phyloP scores from a whole-genome alignment of 2,113 vertebrate species.

The Pogonocichla stellata region DNA sequence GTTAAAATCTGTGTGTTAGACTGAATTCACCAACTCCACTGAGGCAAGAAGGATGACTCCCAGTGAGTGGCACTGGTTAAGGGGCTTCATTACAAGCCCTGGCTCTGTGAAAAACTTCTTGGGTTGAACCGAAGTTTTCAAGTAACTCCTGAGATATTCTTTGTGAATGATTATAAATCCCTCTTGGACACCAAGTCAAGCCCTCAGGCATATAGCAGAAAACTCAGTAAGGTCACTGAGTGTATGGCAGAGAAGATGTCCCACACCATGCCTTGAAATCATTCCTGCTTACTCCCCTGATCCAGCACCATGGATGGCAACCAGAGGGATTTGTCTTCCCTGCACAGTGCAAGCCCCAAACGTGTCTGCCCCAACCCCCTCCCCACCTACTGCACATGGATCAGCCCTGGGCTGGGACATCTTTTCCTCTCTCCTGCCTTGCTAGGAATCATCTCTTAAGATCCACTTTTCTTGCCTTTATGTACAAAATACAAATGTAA shows the following conservation, averaged over 20 bases:
- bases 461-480: neutral
- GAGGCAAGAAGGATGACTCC: neutral
- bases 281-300: neutral
- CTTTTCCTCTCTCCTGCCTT: neutral
- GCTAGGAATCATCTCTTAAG: neutral
- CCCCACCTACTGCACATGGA: neutral
- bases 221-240: neutral
- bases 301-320: neutral
- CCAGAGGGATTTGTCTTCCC: neutral
- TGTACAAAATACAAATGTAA: neutral
- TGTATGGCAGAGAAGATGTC: neutral
- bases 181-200: neutral
- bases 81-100: neutral
- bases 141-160: neutral
- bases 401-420: neutral
- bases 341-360: neutral
- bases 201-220: neutral
- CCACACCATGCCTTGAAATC: neutral
- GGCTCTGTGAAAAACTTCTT: neutral
- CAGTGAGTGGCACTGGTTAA: neutral
- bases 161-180: neutral
- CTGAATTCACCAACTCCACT: neutral
- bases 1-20: neutral
- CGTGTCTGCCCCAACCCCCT: rapidly evolving
- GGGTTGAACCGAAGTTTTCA: neutral